Evolutionary conservation across 2,113 vertebrate species (phyloP).

Genomic region (Erinaceus europaeus): DNA sequence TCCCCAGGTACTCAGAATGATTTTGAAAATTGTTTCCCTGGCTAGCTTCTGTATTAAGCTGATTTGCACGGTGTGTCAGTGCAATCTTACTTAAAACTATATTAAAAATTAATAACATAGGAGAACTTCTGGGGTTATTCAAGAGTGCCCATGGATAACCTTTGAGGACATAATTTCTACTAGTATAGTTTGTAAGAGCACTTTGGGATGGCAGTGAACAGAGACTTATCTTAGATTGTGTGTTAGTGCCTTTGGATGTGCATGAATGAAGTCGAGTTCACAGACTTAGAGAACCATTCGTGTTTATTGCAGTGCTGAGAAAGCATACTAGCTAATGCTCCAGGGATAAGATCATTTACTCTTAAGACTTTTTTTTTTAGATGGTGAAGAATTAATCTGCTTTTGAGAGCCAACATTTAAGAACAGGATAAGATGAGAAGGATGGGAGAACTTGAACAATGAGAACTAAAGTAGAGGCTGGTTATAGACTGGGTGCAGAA

Average conservation of each 20-base stretch:
- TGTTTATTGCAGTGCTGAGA: not conserved
- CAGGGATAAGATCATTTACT: not conserved
- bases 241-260: not conserved
- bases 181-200: too few relatives aligned
- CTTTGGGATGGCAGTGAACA: not conserved
- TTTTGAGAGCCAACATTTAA: not conserved
- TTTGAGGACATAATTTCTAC: conserved; percentile 10
- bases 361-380: conserved; percentile 2
- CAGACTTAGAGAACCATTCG: not conserved
- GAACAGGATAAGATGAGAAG: not conserved
- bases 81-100: conserved; percentile 12
- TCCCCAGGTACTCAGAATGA: too few relatives aligned
- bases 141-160: not conserved
- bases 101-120: conserved; percentile 1
- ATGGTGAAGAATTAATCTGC: not conserved
- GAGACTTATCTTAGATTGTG: not conserved
- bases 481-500: not conserved
- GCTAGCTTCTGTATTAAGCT: not conserved
- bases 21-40: too few relatives aligned
- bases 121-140: not conserved
- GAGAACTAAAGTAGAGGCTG: not conserved
- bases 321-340: not conserved
- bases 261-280: not conserved
- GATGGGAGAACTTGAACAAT: not conserved
- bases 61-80: not conserved